Evolutionary conservation across 2,888 invertebrate genomes (phyloP).

Genomic region (Acronicta leporina): DNA sequence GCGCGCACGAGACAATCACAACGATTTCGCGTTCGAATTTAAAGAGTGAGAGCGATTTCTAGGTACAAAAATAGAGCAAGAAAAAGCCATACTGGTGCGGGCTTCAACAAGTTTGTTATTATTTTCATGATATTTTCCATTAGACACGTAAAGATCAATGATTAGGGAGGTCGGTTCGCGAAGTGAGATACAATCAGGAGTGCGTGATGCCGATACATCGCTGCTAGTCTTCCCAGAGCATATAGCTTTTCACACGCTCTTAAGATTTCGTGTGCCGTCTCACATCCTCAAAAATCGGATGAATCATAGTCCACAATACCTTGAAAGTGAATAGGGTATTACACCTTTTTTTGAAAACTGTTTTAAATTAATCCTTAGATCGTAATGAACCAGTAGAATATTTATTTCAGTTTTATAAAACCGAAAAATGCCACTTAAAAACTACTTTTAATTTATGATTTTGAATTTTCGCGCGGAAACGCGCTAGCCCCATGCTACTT

Average conservation of each 20-base stretch:
- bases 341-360: constrained; percentile 42
- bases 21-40: constrained; percentile 73
- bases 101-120: constrained; percentile 28
- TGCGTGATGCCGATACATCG: constrained; percentile 80
- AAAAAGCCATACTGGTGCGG: constrained; percentile 14
- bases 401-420: too few relatives aligned
- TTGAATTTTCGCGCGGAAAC: too few relatives aligned
- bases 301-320: constrained; percentile 63
- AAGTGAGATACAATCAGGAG: constrained; percentile 75
- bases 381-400: too few relatives aligned
- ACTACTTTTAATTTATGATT: too few relatives aligned
- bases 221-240: constrained; percentile 63
- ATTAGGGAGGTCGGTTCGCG: constrained; percentile 70
- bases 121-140: constrained; percentile 64
- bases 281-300: constrained; percentile 73
- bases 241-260: constrained; percentile 78
- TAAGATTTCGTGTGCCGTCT: constrained; percentile 69
- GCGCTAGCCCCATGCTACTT: too few relatives aligned
- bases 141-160: constrained; percentile 73
- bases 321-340: constrained; percentile 56
- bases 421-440: too few relatives aligned
- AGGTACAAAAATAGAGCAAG: constrained; percentile 29
- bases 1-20: constrained; percentile 79
- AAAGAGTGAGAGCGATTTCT: constrained; percentile 77
- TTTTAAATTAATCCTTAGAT: too few relatives aligned